These are phyloP conservation scores for Cuniculus paca DNA, from an alignment of 2,797 vertebrate species.

Conservation along the genomic window DNA sequence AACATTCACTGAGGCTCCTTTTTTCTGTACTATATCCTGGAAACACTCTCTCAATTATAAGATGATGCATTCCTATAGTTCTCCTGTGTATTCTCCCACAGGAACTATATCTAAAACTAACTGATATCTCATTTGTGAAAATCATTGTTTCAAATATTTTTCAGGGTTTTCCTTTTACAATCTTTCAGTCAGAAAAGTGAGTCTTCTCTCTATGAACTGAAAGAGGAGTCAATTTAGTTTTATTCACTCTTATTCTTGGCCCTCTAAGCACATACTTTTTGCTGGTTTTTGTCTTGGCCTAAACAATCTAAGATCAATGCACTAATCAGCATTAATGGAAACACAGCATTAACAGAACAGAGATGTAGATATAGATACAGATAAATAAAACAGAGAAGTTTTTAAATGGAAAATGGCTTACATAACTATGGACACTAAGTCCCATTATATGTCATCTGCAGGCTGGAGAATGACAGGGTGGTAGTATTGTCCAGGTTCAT, in stretches of 20 bases:
- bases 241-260: background rate
- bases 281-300: background rate
- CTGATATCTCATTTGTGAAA: background rate
- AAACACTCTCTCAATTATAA: background rate
- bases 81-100: background rate
- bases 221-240: slow-evolving; percentile 13
- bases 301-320: slow-evolving; percentile 20
- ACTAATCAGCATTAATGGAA: background rate
- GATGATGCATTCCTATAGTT: background rate
- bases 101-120: background rate
- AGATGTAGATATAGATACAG: too few species aligned
- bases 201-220: background rate
- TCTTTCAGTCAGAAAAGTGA: background rate
- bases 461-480: background rate
- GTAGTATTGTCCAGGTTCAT: background rate
- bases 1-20: background rate
- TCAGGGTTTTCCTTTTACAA: background rate
- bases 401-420: background rate
- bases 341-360: background rate
- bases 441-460: background rate
- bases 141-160: background rate
- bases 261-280: background rate
- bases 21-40: background rate
- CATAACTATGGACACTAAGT: background rate
- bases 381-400: background rate